Percentiles rank a stretch among this genome's conserved stretches.
Evolutionary conservation across 2,797 vertebrate species (phyloP).

Genomic region (Pseudochirops cupreus): DNA sequence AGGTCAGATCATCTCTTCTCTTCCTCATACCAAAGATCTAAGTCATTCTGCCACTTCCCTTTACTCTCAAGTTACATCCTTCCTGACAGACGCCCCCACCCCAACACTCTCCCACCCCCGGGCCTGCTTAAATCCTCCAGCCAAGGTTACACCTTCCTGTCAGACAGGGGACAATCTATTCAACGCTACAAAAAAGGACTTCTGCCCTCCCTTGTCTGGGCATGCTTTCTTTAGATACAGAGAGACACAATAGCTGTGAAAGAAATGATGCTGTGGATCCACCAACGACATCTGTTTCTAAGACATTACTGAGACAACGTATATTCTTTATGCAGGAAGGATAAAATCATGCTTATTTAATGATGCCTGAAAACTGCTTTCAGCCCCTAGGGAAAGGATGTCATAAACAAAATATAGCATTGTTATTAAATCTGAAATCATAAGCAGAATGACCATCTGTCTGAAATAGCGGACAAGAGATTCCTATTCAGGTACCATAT

Average conservation of each 20-base stretch:
- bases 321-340: slow-evolving; percentile 65
- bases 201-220: slow-evolving; percentile 77
- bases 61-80: neutral
- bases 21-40: slow-evolving; percentile 44
- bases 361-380: slow-evolving; percentile 54
- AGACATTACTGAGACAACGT: slow-evolving; percentile 72
- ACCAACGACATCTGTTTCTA: slow-evolving; percentile 68
- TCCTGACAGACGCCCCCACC: slow-evolving; percentile 68
- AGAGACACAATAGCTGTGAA: slow-evolving; percentile 69
- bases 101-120: slow-evolving; percentile 41
- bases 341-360: slow-evolving; percentile 58
- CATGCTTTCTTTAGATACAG: slow-evolving; percentile 73
- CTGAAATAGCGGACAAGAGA: neutral
- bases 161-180: slow-evolving; percentile 76
- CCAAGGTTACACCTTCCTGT: slow-evolving; percentile 78
- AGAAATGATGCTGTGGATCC: slow-evolving; percentile 68
- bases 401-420: slow-evolving; percentile 54
- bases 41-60: slow-evolving; percentile 68
- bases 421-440: slow-evolving; percentile 29
- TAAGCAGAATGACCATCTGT: neutral
- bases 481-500: neutral
- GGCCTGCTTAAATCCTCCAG: slow-evolving; percentile 68
- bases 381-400: slow-evolving; percentile 48
- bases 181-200: slow-evolving; percentile 73
- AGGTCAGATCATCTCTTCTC: slow-evolving; percentile 57